These are phyloP conservation scores for Crypturellus undulatus DNA, from an alignment of 2,113 vertebrate species.

Conservation along the genomic window DNA sequence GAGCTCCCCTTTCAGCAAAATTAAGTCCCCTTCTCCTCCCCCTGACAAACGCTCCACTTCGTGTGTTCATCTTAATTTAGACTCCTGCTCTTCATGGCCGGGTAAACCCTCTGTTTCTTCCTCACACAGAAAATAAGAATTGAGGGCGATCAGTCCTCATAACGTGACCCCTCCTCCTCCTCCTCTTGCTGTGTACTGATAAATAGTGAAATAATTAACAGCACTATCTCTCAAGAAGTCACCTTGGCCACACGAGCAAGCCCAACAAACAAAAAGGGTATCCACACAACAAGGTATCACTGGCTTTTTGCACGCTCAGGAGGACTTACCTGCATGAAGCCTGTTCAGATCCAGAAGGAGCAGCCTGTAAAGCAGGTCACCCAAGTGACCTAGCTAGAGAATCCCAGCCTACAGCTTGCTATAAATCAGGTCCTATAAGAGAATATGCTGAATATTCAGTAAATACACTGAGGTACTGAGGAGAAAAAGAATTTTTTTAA, in stretches of 20 bases:
- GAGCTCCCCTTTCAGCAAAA: not conserved
- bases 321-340: rapidly evolving
- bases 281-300: not conserved
- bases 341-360: not conserved
- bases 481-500: not conserved
- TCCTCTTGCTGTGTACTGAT: not conserved
- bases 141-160: not conserved
- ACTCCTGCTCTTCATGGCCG: not conserved
- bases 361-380: not conserved
- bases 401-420: not conserved
- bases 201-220: not conserved
- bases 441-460: too few species aligned
- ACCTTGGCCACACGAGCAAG: not conserved
- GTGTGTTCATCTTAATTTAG: not conserved
- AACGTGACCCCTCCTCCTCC: not conserved
- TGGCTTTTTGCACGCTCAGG: not conserved
- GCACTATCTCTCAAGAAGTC: not conserved
- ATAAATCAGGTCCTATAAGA: not conserved
- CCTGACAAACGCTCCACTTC: rapidly evolving
- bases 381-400: not conserved
- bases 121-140: not conserved
- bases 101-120: not conserved
- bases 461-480: not conserved
- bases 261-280: not conserved
- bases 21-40: not conserved